Evolutionary conservation across 35 echinoderm and acorn worm species (phyloP), one percentile per base, ranked within the genome.

Genomic region (Nesometra sesokonis): DNA sequence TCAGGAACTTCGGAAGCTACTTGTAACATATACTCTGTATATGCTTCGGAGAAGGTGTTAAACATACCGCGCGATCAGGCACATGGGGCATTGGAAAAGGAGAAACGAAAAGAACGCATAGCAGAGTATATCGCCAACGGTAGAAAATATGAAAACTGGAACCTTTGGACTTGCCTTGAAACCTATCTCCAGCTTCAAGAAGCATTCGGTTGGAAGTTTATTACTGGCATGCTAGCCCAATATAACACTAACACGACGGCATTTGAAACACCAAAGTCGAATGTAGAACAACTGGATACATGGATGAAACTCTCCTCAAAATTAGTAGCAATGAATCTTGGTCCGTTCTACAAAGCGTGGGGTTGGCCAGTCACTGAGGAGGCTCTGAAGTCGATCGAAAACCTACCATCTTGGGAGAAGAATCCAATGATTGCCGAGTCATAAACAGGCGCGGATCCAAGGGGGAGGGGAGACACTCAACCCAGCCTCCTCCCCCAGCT

Each of bases 281-380:
- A 34, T 27, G 23, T 11, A 33, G 79, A 81, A 32, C 35, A 34
- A 32, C 13, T 81, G 32, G 79, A 81, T 27, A 3, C 13, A 17
- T 81, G 79, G 79, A 81, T 81, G 79, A 23, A 31, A 34, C 5
- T 34, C 5, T 81, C 79, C 2, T 81, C 79, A 32, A 11, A 81
- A n/a, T 36, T 81, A 30, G 27, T 30, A 36, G 79, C 11, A 13
- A 31, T 81, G 2, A 81, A 81, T 81, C 79, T 81, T 32, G 79
- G 79, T 32, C 15, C 79, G 23, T 81, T 81, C 35, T 81, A 81
- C 31, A 36, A 34, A 30, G 79, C 79, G 32, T 81, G 79, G 79
- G 79, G 79, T n/a, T 81, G 79, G 79, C 79, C 79, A 30, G 79
- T 81, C 13, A 81, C 32, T 32, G 32, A 81, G 7, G 79, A 81